phyloP scores from a whole-genome alignment of 2,888 invertebrate species.

The Sericinus montela region DNA sequence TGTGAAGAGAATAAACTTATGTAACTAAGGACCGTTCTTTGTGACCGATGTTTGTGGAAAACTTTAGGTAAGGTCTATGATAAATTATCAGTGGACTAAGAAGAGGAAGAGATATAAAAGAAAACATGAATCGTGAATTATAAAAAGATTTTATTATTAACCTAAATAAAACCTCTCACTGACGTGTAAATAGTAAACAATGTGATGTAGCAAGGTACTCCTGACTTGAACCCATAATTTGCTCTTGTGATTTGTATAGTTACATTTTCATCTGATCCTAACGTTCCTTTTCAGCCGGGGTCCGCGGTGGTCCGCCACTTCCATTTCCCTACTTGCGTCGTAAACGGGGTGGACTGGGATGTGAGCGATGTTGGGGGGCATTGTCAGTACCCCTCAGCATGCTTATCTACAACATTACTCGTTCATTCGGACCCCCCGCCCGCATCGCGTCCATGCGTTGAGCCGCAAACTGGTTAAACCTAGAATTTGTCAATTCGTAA shows the following conservation, averaged over 20 bases:
- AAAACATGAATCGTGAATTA: too few species aligned
- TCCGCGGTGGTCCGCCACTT: slow-evolving; percentile 31
- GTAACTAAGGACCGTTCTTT: too few species aligned
- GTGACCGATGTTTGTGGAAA: too few species aligned
- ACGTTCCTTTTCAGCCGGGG: slow-evolving; percentile 28
- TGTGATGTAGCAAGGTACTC: too few species aligned
- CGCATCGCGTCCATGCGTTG: slow-evolving; percentile 35
- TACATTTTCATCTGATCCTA: slow-evolving; percentile 38
- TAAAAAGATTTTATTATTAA: too few species aligned
- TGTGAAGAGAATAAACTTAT: too few species aligned
- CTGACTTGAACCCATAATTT: too few species aligned
- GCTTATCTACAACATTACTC: slow-evolving; percentile 40
- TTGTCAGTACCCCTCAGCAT: slow-evolving; percentile 22
- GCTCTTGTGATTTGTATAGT: slow-evolving; percentile 45
- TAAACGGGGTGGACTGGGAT: slow-evolving; percentile 8
- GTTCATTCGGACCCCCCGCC: slow-evolving; percentile 35
- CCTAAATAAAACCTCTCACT: too few species aligned
- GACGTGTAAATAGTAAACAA: too few species aligned
- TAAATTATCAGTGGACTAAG: too few species aligned
- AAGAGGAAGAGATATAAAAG: too few species aligned
- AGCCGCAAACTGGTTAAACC: slow-evolving; percentile 34
- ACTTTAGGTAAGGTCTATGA: too few species aligned
- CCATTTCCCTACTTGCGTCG: slow-evolving; percentile 13
- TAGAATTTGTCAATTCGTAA: slow-evolving; percentile 41
- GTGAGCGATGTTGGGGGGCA: background rate